Conservation (phyloP, 2,888 invertebrate species). For the Cartodere bifasciata region DNA sequence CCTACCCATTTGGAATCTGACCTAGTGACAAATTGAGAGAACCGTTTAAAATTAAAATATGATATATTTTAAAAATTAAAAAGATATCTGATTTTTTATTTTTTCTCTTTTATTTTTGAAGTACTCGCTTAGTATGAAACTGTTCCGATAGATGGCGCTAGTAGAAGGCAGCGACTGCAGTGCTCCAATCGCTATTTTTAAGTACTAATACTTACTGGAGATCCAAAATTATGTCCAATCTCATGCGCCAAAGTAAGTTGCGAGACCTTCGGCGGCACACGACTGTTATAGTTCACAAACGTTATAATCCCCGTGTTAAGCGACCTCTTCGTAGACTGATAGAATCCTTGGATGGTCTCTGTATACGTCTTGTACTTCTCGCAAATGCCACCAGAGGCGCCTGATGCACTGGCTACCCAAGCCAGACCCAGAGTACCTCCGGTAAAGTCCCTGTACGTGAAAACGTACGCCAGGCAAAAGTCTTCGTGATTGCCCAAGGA, state of each 20-base stretch:
- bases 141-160: too few relatives aligned
- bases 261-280: constrained; percentile 95
- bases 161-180: too few relatives aligned
- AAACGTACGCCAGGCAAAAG: constrained; percentile 98
- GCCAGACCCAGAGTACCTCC: constrained; percentile 96
- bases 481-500: constrained; percentile 94
- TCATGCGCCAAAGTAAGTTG: constrained; percentile 97
- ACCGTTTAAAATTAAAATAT: too few relatives aligned
- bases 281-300: constrained; percentile 94
- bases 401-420: constrained; percentile 97
- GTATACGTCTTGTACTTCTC: constrained; percentile 96
- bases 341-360: constrained; percentile 87
- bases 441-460: constrained; percentile 95
- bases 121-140: too few relatives aligned
- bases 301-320: constrained; percentile 98
- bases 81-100: too few relatives aligned
- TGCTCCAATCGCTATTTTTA: too few relatives aligned
- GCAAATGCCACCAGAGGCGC: constrained; percentile 97
- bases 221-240: constrained; percentile 98
- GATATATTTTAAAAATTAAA: too few relatives aligned
- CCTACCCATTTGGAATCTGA: too few relatives aligned
- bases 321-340: constrained; percentile 85
- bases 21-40: too few relatives aligned
- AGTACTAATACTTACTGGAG: constrained; percentile 58
- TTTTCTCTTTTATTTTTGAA: too few relatives aligned